Evolutionary conservation across 2,797 vertebrate genomes (phyloP).

Genomic region (Glossophaga mutica): DNA sequence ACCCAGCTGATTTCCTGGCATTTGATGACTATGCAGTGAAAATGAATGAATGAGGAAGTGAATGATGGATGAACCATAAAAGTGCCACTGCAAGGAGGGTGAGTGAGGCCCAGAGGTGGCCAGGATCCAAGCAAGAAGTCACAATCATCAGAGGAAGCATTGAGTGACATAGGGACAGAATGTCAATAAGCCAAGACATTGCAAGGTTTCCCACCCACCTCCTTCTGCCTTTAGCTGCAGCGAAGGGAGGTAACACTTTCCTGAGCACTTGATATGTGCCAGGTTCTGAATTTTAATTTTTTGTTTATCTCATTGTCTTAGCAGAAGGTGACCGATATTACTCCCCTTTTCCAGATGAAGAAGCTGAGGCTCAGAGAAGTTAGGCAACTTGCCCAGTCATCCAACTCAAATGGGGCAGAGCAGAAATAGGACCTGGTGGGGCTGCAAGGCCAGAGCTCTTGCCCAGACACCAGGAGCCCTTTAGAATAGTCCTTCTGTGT

Average conservation of each 20-base stretch:
- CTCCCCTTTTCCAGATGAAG: background rate
- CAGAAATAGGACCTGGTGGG: background rate
- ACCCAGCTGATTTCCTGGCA: constrained; percentile 45
- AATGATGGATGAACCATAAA: constrained; percentile 53
- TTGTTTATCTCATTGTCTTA: background rate
- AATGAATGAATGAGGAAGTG: constrained; percentile 45
- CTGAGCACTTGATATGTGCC: background rate
- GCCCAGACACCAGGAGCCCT: background rate
- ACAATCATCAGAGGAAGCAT: background rate
- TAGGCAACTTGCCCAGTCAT: background rate
- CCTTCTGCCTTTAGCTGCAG: background rate
- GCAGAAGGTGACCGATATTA: background rate
- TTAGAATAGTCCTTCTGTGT: background rate
- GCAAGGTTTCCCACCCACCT: background rate
- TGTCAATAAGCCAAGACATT: background rate
- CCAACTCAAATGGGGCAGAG: background rate
- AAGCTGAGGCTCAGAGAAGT: background rate
- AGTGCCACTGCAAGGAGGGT: constrained; percentile 7
- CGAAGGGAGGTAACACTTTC: background rate
- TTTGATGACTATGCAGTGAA: background rate
- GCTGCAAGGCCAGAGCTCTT: background rate
- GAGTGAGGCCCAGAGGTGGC: constrained; percentile 40
- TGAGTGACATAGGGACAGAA: background rate
- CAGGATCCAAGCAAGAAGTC: constrained; percentile 33
- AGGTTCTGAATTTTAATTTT: background rate